Base-by-base conservation (phyloP, 2,797 vertebrate species). In the Spea hammondii region DNA sequence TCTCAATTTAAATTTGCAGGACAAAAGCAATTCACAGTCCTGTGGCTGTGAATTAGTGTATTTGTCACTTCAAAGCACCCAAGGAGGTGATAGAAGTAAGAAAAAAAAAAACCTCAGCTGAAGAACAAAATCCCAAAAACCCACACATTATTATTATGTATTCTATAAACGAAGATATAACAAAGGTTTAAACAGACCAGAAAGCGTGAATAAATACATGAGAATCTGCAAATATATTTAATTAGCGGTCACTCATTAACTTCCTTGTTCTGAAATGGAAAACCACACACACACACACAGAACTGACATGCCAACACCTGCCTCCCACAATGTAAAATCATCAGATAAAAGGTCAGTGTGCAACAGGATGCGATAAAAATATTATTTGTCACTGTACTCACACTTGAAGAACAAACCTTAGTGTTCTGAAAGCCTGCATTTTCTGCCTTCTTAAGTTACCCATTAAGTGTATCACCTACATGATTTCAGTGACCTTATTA, bases 241-340 rank as follows among this genome's bases (percentile, higher is more conserved):
- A 49, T 62, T 13, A 46, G 8, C 4, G 5, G 60, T 66, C 50
- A 72, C 47, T 72, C 8, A 65, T 72, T 72, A 78, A 72, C 70
- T 72, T 57, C 44, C 10, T 62, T 62, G 14, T 32, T 17, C 59
- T 62, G 59, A 6, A 57, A 57, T 57, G 55, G 8, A 57, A 62
- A 62, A 17, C 6, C 59, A 62, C n/a, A 14, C 14, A 12, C n/a
- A 14, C n/a, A 14, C 14, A 12, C n/a, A 14, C 32, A 32, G 32
- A 32, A 32, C 51, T 53, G 51, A 7, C 51, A 53, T 1, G 1
- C 6, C 51, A 6, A 6, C 10, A 53, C 10, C 51, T 53, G 10
- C 51, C 51, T 53, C 10, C 51, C 10, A 53, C 10, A 53, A 7
- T 53, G 10, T 53, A 53, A 11, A 53, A 7, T 8, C 47, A 48